Evolutionary conservation across 2,888 invertebrate species (phyloP).

Genomic region (Pollenia amentaria): DNA sequence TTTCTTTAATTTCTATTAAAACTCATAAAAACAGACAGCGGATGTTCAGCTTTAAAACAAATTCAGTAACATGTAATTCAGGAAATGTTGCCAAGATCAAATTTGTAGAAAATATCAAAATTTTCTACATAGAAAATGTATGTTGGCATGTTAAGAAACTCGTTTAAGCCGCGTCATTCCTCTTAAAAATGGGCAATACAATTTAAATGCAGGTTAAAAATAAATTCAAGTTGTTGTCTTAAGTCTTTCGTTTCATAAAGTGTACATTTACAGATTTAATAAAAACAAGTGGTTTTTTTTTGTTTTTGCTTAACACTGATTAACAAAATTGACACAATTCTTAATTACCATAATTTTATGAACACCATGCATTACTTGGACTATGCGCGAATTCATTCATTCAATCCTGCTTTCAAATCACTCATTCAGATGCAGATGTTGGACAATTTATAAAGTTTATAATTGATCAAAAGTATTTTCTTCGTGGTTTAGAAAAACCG

Average conservation of each 20-base stretch:
- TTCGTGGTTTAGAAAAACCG: slow-evolving; percentile 14
- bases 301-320: not conserved
- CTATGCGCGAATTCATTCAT: not conserved
- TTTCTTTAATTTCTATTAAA: too few relatives aligned
- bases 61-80: not conserved
- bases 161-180: not conserved
- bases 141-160: not conserved
- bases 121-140: not conserved
- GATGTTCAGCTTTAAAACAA: too few relatives aligned
- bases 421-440: not conserved
- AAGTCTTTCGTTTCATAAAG: slow-evolving; percentile 48
- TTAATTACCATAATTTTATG: slow-evolving; percentile 25
- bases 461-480: slow-evolving; percentile 10
- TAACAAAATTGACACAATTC: slow-evolving; percentile 39
- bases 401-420: slow-evolving; percentile 11
- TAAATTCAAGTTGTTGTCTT: slow-evolving; percentile 27
- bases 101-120: slow-evolving; percentile 33
- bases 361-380: slow-evolving; percentile 7
- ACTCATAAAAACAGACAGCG: too few relatives aligned
- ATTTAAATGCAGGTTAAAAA: not conserved
- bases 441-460: slow-evolving; percentile 13
- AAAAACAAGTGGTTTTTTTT: not conserved
- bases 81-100: slow-evolving; percentile 24
- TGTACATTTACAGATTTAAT: slow-evolving; percentile 31
- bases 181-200: not conserved